Base-by-base conservation (phyloP, 1,140 invertebrate genomes). In the Araneus ventricosus region DNA sequence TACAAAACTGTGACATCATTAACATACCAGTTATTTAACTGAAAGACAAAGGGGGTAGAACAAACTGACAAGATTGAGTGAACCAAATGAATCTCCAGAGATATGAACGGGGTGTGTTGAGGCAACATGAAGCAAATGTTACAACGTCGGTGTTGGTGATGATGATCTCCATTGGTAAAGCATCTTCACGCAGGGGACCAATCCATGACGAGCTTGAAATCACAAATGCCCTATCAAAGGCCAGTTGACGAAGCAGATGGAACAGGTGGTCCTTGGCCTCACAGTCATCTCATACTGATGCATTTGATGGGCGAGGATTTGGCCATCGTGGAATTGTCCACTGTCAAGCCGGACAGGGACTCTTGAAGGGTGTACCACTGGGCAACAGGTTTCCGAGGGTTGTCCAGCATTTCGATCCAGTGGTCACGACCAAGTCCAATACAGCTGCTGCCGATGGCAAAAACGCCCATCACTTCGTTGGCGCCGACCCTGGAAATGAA, bases 361-460 rank as follows among this genome's bases (percentile, higher is more conserved):
- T 97, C 97, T 95, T 97, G 96, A 70, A 98, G 96, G 0, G 97
- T 96, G 95, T 98, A 98, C 98, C 98, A 98, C 95, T 98, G 98
- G 4, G 98, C 97, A 1, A 98, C 97, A 0, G 97, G 98, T 95
- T 97, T 97, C 27, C 98, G 96, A 7, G 97, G 97, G 95, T 97
- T 98, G 95, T 98, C 97, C 94, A 98, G 94, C 98, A 98, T 98
- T 95, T 98, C 97, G 88, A 97, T 96, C 98, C 98, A 99, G 95
- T 99, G 98, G 95, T 98, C 97, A 79, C 97, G 96, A 4, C 98
- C 98, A 17, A 97, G 96, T 24, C 98, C 97, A 86, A 97, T 97
- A 94, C 97, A 97, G 87, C 96, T 96, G 1, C 97, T 97, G 1
- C 98, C 98, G 87, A 98, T 97, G 4, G 97, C 97, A 41, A 97